Evolutionary conservation across 2,888 invertebrate genomes (phyloP).

Genomic region (Petrophora chlorosata): DNA sequence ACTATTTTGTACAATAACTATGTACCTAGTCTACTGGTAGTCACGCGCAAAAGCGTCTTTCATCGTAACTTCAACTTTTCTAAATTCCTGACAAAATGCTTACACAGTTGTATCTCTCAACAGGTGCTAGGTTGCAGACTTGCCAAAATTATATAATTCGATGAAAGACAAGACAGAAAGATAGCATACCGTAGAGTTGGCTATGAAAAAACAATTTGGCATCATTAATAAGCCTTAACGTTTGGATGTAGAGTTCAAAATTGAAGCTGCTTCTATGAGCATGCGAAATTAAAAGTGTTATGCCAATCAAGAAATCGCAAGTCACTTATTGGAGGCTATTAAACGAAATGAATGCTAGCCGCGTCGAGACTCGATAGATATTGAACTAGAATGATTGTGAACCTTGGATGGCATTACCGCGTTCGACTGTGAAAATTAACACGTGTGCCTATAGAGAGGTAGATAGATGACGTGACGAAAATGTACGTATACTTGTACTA

Average conservation of each 20-base stretch:
- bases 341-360: slow-evolving; percentile 11
- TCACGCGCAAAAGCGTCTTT: slow-evolving; percentile 22
- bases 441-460: slow-evolving; percentile 37
- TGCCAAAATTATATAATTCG: slow-evolving; percentile 28
- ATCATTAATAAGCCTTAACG: slow-evolving; percentile 10
- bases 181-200: slow-evolving; percentile 15
- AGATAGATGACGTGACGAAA: slow-evolving; percentile 40
- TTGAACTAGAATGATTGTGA: slow-evolving; percentile 27
- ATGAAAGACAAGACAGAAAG: slow-evolving; percentile 25
- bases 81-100: slow-evolving; percentile 24
- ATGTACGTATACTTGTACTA: slow-evolving; percentile 25
- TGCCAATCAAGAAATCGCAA: slow-evolving; percentile 22
- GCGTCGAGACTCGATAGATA: slow-evolving; percentile 8
- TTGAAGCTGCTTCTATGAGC: slow-evolving; percentile 18
- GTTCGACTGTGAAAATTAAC: slow-evolving; percentile 64
- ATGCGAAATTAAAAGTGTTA: slow-evolving; percentile 27
- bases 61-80: slow-evolving; percentile 24
- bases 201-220: slow-evolving; percentile 14
- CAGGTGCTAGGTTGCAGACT: slow-evolving; percentile 22
- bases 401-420: slow-evolving; percentile 57
- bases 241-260: slow-evolving; percentile 10
- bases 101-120: slow-evolving; percentile 22
- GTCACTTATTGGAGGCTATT: slow-evolving; percentile 23
- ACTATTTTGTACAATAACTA: slow-evolving; percentile 2
- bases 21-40: too few relatives aligned